Evolutionary conservation across 1,140 invertebrate genomes (phyloP), one percentile per base, ranked within the genome.

Genomic region (Steinernema feltiae): DNA sequence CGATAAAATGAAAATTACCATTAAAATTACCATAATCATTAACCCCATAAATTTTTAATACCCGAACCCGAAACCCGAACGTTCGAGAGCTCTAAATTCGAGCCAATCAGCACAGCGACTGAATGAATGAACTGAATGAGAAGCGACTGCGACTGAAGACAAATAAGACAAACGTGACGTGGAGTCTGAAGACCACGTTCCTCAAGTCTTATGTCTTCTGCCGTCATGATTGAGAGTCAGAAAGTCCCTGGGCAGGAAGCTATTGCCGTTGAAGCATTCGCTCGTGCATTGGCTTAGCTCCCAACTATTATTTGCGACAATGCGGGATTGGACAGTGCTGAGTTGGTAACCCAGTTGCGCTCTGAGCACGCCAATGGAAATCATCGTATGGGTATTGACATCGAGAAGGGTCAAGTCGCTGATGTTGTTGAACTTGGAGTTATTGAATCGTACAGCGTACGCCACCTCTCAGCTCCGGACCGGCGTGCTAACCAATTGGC

Each of bases 221-320:
- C 95, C 30, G 93, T 97, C 0, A 90, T 90, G 31, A 90, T 90
- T 70, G 90, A 92, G 71, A 95, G 95, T 1, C 90, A 91, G 1
- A 91, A 92, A 82, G 83, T 82, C 18, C 90, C 95, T 24, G 97
- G 97, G 69, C 99, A 99, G 88, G 95, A 99, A 89, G 91, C 96
- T 27, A 91, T 97, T 29, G 97, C 97, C 0, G 97, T 98, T 90
- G 96, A 99, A 89, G 90, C 95, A 0, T 99, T 95, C 89, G 94
- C 94, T 29, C 90, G 91, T 78, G 94, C 97, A 87, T 94, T 89
- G 7, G 85, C 92, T 71, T 90, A 94, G 83, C 88, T 99, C 70
- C 97, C 97, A 1, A 95, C 93, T 30, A 92, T 93, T 70, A 97
- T 99, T 81, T 95, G 95, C 30, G 97, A 99, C 87, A 99, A 99